phyloP scores from a whole-genome alignment of 35 echinoderm and acorn worm genomes.

The Apostichopus parvimensis region DNA sequence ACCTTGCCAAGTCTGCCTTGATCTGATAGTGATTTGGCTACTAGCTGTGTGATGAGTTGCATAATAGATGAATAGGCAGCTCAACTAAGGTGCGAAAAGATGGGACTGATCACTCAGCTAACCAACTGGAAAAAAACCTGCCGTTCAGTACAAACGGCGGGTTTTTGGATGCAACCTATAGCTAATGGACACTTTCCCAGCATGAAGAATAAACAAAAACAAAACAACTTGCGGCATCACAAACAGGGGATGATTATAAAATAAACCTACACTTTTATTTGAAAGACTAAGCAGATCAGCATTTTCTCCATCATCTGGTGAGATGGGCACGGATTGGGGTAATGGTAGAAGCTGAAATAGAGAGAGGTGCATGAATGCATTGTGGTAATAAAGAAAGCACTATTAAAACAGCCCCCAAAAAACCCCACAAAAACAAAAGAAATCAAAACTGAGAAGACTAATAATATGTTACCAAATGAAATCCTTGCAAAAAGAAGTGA shows the following conservation, averaged over 20 bases:
- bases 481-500: too few species aligned
- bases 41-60: too few species aligned
- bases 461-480: too few species aligned
- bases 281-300: slow-evolving; percentile 62
- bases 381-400: not conserved
- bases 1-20: too few species aligned
- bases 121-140: too few species aligned
- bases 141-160: too few species aligned
- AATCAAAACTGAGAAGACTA: not conserved
- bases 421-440: not conserved
- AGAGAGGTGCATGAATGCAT: slow-evolving; percentile 33
- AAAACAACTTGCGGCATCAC: not conserved
- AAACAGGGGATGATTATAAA: not conserved
- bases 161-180: too few species aligned
- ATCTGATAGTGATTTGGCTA: too few species aligned
- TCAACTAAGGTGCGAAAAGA: too few species aligned
- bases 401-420: not conserved
- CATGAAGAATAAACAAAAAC: not conserved
- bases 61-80: too few species aligned
- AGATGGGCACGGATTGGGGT: slow-evolving; percentile 92
- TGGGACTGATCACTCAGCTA: too few species aligned
- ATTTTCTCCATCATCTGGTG: slow-evolving; percentile 94
- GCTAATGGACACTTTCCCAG: not conserved
- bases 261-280: slow-evolving; percentile 86
- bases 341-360: slow-evolving; percentile 82